Conservation (phyloP, 2,113 vertebrate species). For the Oryzias curvinotus region DNA sequence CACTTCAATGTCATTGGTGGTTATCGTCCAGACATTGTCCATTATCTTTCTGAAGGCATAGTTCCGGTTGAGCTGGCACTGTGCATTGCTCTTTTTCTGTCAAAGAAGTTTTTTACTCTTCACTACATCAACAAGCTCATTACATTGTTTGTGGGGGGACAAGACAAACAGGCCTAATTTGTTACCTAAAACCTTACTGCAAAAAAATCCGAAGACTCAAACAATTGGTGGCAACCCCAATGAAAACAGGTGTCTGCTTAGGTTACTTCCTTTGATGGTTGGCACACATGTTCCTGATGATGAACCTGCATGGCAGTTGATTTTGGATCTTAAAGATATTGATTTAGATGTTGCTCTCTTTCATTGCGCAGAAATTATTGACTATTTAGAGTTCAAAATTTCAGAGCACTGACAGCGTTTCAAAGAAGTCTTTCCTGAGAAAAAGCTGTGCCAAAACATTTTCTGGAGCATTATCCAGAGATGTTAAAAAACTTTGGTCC, state of each 20-base stretch:
- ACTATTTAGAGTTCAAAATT: too few species aligned
- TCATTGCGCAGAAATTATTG: too few species aligned
- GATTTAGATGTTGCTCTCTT: too few species aligned
- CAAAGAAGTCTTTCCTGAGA: too few species aligned
- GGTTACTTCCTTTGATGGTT: background rate
- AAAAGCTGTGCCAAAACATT: too few species aligned
- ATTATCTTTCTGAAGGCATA: background rate
- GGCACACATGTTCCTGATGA: background rate
- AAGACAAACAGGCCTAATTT: background rate
- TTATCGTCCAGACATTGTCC: background rate
- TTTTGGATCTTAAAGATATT: background rate
- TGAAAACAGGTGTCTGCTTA: background rate
- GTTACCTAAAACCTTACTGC: background rate
- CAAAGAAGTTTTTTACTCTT: background rate
- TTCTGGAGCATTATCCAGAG: too few species aligned
- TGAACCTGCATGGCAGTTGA: background rate
- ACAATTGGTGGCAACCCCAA: background rate
- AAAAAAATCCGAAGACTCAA: background rate
- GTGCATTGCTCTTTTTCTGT: background rate
- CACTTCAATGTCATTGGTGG: background rate
- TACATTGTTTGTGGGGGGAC: background rate
- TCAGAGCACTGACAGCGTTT: too few species aligned
- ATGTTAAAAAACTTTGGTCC: too few species aligned
- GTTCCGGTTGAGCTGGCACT: background rate
- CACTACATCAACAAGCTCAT: background rate